Base-by-base conservation (phyloP, 2,797 vertebrate genomes). In the Semotilus atromaculatus region DNA sequence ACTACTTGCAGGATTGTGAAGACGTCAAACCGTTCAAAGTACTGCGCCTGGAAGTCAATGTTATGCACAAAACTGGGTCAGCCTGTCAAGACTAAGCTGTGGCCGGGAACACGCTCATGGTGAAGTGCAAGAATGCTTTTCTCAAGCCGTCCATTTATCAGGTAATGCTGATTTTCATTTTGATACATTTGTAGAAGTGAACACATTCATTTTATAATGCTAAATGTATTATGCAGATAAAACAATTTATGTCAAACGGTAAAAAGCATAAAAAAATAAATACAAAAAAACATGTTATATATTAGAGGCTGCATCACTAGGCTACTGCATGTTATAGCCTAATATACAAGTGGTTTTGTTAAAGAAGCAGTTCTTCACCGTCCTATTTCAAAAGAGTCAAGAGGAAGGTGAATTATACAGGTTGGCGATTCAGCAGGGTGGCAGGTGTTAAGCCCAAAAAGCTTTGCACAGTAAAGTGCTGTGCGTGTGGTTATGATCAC, bases 61-160 rank as follows among this genome's bases (percentile, higher is more conserved):
- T 72, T 82, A 90, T 86, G 83, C 86, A 90, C 88, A 62, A 88
- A 91, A 92, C 91, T 86, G 67, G 88, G 89, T 89, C 90, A 91
- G 85, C 86, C 91, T 92, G 92, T 93, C 92, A 93, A 91, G 90
- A 90, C 67, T 70, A 86, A 78, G 87, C 81, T 40, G 58, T 72
- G 71, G 60, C 67, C 18, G 23, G 45, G 53, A 79, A 75, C 51
- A 78, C 36, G 31, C n/a, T 88, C 75, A 83, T 82, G 78, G 60
- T 74, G 81, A 68, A 64, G 60, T 7, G 53, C 58, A 51, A 62
- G 71, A 73, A 71, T 40, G 71, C 31, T 55, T 55, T 77, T 38
- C 51, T 68, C n/a, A 67, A 83, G 58, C 51, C 62, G 38, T 58
- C 36, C 48, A 26, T 38, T 51, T 34, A 29, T 11, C 40, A 88